Percentiles rank a stretch among this genome's conserved stretches.
These are phyloP conservation scores for Hermaeophaga mercurialis DNA, from an alignment of 2,888 invertebrate genomes.

Conservation along the genomic window DNA sequence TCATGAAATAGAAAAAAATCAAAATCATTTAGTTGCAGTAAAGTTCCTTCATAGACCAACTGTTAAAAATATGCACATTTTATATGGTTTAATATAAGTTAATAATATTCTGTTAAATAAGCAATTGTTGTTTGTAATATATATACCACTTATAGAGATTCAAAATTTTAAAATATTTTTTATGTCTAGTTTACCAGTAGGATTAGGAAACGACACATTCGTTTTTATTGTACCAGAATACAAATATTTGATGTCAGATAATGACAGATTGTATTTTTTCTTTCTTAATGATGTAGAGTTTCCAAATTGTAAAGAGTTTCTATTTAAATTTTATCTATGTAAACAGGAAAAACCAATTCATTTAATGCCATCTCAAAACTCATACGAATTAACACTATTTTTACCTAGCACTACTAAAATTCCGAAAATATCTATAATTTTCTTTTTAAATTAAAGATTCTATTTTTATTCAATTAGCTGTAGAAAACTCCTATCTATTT, in stretches of 20 bases:
- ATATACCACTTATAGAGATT: constrained; percentile 2
- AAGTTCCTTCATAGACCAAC: neutral
- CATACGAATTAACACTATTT: neutral
- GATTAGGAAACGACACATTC: neutral
- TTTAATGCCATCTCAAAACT: too few relatives aligned
- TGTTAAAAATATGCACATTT: constrained; percentile 5
- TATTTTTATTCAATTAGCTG: constrained; percentile 4
- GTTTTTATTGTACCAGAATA: neutral
- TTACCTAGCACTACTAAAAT: neutral
- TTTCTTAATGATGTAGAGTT: neutral
- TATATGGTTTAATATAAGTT: neutral
- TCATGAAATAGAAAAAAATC: neutral
- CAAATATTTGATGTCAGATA: constrained; percentile 1
- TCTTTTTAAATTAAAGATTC: neutral
- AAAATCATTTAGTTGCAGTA: neutral
- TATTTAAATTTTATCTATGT: constrained; percentile 3
- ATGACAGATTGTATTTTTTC: neutral
- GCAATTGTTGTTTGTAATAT: neutral
- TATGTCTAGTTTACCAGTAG: constrained; percentile 6
- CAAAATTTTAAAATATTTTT: neutral
- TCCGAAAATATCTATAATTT: neutral
- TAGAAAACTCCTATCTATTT: constrained; percentile 1
- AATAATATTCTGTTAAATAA: neutral
- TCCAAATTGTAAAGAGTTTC: neutral
- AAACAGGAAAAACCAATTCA: constrained; percentile 2